These are phyloP conservation scores for Gephyroberyx darwinii DNA, from an alignment of 2,797 vertebrate genomes.

Conservation along the genomic window DNA sequence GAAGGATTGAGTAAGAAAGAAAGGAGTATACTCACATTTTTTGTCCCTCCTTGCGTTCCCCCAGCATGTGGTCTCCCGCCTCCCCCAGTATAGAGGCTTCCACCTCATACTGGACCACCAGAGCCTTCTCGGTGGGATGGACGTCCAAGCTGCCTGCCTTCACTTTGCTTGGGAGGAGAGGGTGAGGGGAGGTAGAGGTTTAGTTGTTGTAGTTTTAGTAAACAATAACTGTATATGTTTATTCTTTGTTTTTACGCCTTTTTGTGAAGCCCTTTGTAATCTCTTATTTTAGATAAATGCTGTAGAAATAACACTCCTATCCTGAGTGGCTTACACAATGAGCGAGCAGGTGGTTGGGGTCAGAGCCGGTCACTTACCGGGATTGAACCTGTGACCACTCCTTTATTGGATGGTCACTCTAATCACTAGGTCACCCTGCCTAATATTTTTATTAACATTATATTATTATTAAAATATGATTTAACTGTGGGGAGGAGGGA, in stretches of 20 bases:
- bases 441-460: too few species aligned
- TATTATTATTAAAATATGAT: too few species aligned
- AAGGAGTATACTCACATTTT: conserved; percentile 88
- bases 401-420: too few species aligned
- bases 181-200: not conserved
- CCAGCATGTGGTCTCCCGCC: conserved; percentile 90
- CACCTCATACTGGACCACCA: conserved; percentile 97
- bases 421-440: too few species aligned
- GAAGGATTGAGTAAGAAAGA: not conserved
- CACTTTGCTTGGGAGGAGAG: conserved; percentile 84
- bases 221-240: not conserved
- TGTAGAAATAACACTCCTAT: too few species aligned
- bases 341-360: too few species aligned
- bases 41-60: conserved; percentile 95
- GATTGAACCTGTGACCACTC: too few species aligned
- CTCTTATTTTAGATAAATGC: too few species aligned
- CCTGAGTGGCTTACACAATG: too few species aligned
- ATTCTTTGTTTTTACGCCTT: not conserved
- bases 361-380: too few species aligned
- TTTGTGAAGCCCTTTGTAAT: not conserved
- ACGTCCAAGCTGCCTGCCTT: conserved; percentile 94
- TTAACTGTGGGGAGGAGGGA: too few species aligned
- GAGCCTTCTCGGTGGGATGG: conserved; percentile 95
- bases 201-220: too few species aligned
- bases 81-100: conserved; percentile 94